Evolutionary conservation across 1,140 invertebrate species (phyloP).

Genomic region (Zophobas morio): DNA sequence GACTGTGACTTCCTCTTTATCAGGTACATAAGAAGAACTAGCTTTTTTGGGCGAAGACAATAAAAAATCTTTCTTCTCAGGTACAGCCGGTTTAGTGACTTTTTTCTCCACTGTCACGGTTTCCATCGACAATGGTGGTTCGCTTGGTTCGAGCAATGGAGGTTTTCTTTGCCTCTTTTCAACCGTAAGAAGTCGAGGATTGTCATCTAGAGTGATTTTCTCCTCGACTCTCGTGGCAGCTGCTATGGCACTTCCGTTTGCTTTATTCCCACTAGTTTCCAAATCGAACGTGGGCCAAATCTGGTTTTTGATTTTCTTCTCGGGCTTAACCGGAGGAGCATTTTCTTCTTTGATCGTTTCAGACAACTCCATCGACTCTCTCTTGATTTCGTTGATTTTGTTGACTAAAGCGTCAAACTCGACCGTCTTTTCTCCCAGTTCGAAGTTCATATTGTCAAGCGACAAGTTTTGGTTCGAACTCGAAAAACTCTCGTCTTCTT

Average conservation of each 20-base stretch:
- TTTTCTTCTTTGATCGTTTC: conserved; percentile 44
- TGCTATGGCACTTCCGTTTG: conserved; percentile 31
- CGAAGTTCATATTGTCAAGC: conserved; percentile 30
- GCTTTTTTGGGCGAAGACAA: conserved; percentile 5
- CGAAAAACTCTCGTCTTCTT: conserved; percentile 51
- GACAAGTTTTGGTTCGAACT: conserved; percentile 33
- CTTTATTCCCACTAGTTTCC: not conserved
- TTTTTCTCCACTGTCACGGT: not conserved
- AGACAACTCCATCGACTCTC: conserved; percentile 57
- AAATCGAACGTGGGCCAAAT: conserved; percentile 50
- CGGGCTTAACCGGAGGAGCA: conserved; percentile 32
- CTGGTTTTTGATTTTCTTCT: conserved; percentile 50
- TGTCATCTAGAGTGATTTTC: not conserved
- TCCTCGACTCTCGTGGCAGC: not conserved
- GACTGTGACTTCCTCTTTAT: not conserved
- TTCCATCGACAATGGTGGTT: conserved; percentile 16
- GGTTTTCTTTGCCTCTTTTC: conserved; percentile 23
- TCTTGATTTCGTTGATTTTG: conserved; percentile 64
- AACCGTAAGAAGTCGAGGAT: not conserved
- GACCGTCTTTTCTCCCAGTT: conserved; percentile 52
- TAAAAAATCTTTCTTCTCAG: conserved; percentile 22
- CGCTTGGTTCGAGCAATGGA: not conserved
- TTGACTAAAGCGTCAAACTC: conserved; percentile 65
- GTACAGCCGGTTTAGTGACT: conserved; percentile 14
- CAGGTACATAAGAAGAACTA: conserved; percentile 19